Evolutionary conservation across 2,888 invertebrate genomes (phyloP), one percentile per base, ranked within the genome.

Genomic region (Acrobeloides nanus): DNA sequence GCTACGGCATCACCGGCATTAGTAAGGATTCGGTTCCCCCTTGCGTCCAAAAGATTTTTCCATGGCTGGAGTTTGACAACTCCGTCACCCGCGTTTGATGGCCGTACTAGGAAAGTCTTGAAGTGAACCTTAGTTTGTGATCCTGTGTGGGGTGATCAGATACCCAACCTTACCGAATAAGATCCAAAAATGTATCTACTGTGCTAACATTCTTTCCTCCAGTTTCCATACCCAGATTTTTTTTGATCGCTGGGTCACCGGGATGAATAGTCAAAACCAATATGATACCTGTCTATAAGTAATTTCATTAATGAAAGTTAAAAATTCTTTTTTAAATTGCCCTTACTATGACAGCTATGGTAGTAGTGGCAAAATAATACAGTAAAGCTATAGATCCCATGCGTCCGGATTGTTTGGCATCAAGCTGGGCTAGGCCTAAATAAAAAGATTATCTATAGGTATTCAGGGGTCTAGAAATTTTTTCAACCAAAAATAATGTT

Each of bases 91-190:
- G n/a, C n/a, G n/a, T n/a, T n/a, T n/a, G n/a, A n/a, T n/a, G n/a
- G n/a, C n/a, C n/a, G n/a, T n/a, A n/a, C n/a, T n/a, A n/a, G n/a
- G n/a, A n/a, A n/a, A n/a, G n/a, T n/a, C n/a, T n/a, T n/a, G n/a
- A n/a, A n/a, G n/a, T n/a, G n/a, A n/a, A n/a, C n/a, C n/a, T n/a
- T n/a, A n/a, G n/a, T n/a, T n/a, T n/a, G n/a, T n/a, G n/a, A n/a
- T n/a, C n/a, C n/a, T n/a, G n/a, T n/a, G n/a, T n/a, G n/a, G n/a
- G n/a, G n/a, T 39, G 2, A 2, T 20, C n/a, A n/a, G n/a, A n/a
- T n/a, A n/a, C n/a, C n/a, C n/a, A n/a, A n/a, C n/a, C n/a, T 27
- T 75, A 87, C 86, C 88, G 82, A 71, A 89, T 86, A 73, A 89
- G 82, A 80, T 89, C 89, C 71, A 89, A 78, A 60, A 89, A 81